A percentile compares a stretch with the other conserved stretches of the same genome.
Conservation (phyloP, 1,140 invertebrate species). For the Prorops nasuta region DNA sequence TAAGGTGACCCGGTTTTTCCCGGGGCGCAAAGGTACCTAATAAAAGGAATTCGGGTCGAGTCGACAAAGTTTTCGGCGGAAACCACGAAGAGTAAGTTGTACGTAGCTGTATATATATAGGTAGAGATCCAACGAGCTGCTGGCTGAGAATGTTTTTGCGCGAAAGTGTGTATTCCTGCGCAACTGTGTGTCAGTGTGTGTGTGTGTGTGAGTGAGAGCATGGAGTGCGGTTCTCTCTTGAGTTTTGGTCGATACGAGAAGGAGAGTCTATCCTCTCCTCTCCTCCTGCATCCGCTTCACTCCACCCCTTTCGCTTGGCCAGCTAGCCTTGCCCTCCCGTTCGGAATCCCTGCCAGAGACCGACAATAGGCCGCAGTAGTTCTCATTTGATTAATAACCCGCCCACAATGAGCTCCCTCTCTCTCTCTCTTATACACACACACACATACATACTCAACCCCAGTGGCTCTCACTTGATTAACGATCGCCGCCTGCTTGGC, state of each 20-base stretch:
- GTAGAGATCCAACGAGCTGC: no score
- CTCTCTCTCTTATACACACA: no score
- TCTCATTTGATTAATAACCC: constrained; percentile 57
- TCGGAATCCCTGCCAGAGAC: constrained; percentile 35
- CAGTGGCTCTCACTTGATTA: constrained; percentile 55
- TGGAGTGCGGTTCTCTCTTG: no score
- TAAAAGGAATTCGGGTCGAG: neutral
- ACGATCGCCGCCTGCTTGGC: constrained; percentile 29
- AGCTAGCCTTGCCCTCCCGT: constrained; percentile 12
- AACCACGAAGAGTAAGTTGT: neutral
- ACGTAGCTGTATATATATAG: no score
- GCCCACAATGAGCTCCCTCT: constrained; percentile 49
- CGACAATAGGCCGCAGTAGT: constrained; percentile 51
- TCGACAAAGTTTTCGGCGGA: neutral
- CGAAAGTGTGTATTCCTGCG: no score
- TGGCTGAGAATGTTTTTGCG: no score
- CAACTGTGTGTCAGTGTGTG: no score
- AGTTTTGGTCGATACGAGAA: constrained; percentile 31
- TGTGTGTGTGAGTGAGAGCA: no score
- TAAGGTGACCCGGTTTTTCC: no score
- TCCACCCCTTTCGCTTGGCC: neutral
- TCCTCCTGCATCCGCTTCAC: neutral
- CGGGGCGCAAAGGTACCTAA: no score
- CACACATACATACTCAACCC: no score
- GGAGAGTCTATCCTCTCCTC: constrained; percentile 23